These are phyloP conservation scores for Maccullochella peelii DNA, from an alignment of 2,113 vertebrate species.

Conservation along the genomic window DNA sequence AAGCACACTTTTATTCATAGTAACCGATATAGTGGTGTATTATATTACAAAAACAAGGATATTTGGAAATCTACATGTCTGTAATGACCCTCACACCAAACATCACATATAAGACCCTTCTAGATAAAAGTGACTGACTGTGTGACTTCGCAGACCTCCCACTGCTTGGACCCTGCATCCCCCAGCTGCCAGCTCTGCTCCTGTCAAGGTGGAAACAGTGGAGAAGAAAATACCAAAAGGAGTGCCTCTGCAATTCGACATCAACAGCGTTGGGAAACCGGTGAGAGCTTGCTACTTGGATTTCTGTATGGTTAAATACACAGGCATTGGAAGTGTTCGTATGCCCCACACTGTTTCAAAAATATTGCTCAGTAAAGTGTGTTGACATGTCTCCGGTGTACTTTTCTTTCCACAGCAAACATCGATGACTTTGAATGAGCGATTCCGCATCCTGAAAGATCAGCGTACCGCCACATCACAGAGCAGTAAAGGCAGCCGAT, in stretches of 20 bases:
- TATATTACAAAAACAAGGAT: accelerated
- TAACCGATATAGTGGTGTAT: no score
- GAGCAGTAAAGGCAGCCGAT: slow-evolving; percentile 89
- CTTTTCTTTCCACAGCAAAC: slow-evolving; percentile 83
- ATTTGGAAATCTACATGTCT: background rate
- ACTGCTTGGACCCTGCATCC: slow-evolving; percentile 89
- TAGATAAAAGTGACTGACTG: background rate
- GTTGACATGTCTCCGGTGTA: accelerated
- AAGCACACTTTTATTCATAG: background rate
- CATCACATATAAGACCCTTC: background rate
- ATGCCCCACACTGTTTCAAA: background rate
- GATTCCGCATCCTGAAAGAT: slow-evolving; percentile 96
- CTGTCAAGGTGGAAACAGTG: slow-evolving; percentile 84
- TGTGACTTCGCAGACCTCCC: slow-evolving; percentile 83
- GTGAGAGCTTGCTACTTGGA: slow-evolving; percentile 73
- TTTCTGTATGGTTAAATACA: background rate
- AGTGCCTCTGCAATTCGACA: slow-evolving; percentile 94
- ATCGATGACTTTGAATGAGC: slow-evolving; percentile 94
- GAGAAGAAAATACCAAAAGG: slow-evolving; percentile 95
- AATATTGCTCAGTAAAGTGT: background rate
- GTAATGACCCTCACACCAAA: background rate
- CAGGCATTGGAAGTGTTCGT: background rate
- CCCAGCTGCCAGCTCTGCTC: slow-evolving; percentile 78
- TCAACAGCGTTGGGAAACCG: slow-evolving; percentile 97
- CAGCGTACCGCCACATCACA: slow-evolving; percentile 84